Evolutionary conservation across 1,140 invertebrate genomes (phyloP).

Genomic region (Drosophila subobscura): DNA sequence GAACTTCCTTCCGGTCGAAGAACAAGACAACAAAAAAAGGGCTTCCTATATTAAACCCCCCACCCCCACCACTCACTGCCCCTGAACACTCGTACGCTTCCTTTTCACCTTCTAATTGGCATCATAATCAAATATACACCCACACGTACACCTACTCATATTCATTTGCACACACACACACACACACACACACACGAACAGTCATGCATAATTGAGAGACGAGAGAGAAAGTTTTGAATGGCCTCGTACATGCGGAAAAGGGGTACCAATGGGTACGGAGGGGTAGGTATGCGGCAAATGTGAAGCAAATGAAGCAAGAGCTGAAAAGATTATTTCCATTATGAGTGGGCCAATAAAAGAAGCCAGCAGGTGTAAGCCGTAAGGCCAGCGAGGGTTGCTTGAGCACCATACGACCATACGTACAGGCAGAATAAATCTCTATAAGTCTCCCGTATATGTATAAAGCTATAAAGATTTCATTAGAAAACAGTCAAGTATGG

Average conservation of each 20-base stretch:
- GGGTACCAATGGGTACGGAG: neutral
- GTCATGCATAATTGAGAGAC: slow-evolving; percentile 64
- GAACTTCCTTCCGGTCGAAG: slow-evolving; percentile 42
- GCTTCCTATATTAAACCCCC: slow-evolving; percentile 2
- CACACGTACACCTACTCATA: neutral
- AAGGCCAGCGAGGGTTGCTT: slow-evolving; percentile 16
- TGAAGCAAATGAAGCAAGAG: slow-evolving; percentile 67
- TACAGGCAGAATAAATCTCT: no score
- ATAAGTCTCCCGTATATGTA: no score
- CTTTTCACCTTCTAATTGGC: slow-evolving; percentile 58
- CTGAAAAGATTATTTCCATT: slow-evolving; percentile 68
- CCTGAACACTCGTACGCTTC: neutral
- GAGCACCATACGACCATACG: no score
- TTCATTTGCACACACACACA: slow-evolving; percentile 10
- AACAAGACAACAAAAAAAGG: slow-evolving; percentile 12
- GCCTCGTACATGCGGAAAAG: neutral
- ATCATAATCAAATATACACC: slow-evolving; percentile 73
- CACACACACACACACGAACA: slow-evolving; percentile 16
- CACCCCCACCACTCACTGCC: no score
- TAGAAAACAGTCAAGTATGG: no score
- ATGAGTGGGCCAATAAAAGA: slow-evolving; percentile 43
- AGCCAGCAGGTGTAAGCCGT: neutral
- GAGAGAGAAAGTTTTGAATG: neutral
- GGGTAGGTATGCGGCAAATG: slow-evolving; percentile 5
- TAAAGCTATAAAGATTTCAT: no score